Conservation (phyloP, 2,797 vertebrate genomes). For the Antrozous pallidus region DNA sequence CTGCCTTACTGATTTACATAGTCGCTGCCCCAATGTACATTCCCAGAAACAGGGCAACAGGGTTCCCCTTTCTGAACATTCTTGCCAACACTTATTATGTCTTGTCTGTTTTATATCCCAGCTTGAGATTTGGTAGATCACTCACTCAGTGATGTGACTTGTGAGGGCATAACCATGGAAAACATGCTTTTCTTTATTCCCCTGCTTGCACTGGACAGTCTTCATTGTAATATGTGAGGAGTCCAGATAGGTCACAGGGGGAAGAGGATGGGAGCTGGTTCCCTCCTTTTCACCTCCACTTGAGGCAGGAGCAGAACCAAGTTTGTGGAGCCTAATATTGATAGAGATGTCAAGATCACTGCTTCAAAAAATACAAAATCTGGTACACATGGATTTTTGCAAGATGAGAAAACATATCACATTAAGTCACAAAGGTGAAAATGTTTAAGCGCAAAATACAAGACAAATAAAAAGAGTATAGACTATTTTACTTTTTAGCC, state of each 20-base stretch:
- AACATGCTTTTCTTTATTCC: too few relatives aligned
- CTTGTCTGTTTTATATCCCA: not conserved
- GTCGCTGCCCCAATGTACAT: not conserved
- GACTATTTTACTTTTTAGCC: not conserved
- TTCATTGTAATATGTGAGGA: too few relatives aligned
- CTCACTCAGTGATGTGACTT: too few relatives aligned
- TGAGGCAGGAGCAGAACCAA: accelerated
- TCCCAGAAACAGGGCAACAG: not conserved
- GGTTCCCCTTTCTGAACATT: not conserved
- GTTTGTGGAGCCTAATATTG: not conserved
- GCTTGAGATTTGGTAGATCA: not conserved
- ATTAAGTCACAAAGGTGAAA: not conserved
- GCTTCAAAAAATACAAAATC: not conserved
- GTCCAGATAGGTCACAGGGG: too few relatives aligned
- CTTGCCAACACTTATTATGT: not conserved
- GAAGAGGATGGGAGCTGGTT: not conserved
- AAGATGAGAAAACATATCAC: not conserved
- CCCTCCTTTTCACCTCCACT: not conserved
- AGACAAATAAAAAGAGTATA: not conserved
- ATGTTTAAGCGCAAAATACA: not conserved
- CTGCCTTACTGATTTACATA: not conserved
- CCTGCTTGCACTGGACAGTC: not conserved
- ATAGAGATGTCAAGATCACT: not conserved
- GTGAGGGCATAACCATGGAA: not conserved
- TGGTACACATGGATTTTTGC: not conserved